Percentiles rank a stretch among this genome's conserved stretches.
Conservation (phyloP, 2,113 vertebrate species). For the Phylloscopus whistleri region DNA sequence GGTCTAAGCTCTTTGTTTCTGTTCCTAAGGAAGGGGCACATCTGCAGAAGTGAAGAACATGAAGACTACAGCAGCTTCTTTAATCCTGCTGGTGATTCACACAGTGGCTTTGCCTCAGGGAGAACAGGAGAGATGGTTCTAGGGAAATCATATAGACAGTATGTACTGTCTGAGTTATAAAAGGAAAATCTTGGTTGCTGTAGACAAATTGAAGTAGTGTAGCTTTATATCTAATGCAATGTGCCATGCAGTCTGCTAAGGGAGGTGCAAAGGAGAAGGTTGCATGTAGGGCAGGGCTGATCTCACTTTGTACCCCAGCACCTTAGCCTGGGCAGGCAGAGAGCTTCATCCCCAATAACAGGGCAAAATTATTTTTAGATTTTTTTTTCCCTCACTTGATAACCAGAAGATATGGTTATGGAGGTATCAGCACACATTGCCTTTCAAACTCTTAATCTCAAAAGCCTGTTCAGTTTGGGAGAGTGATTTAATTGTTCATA, state of each 20-base stretch:
- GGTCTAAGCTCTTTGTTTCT: background rate
- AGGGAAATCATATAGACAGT: background rate
- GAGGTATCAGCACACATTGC: rapidly evolving
- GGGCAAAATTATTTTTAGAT: background rate
- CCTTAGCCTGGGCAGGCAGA: background rate
- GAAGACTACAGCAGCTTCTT: background rate
- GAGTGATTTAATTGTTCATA: background rate
- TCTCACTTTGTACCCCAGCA: background rate
- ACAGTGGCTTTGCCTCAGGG: background rate
- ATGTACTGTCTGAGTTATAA: background rate
- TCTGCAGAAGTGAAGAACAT: background rate
- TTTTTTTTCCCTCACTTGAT: background rate
- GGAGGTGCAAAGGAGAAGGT: background rate
- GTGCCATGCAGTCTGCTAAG: background rate
- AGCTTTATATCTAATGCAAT: background rate
- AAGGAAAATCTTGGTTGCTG: background rate
- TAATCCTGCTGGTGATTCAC: background rate
- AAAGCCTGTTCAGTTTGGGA: background rate
- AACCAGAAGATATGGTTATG: background rate
- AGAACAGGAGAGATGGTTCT: background rate
- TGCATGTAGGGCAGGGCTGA: background rate
- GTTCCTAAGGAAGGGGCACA: background rate
- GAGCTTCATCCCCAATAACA: background rate
- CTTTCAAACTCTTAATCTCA: background rate
- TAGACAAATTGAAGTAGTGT: background rate